Base-by-base conservation (phyloP, 1,140 invertebrate species). In the Lycorma delicatula region DNA sequence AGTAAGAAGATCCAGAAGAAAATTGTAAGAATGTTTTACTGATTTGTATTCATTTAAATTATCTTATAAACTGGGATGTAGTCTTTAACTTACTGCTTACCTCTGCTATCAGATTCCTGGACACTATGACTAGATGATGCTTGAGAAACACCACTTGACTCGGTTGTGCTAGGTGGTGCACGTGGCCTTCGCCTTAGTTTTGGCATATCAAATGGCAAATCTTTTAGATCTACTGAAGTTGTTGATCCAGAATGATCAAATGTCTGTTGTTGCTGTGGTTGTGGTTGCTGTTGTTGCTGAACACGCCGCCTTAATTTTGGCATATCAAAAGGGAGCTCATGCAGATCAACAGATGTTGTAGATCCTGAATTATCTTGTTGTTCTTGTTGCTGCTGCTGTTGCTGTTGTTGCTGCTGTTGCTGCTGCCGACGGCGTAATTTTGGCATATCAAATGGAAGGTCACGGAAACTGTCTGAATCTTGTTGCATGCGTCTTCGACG, bases 391-490 rank as follows among this genome's bases (percentile, higher is more conserved):
- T 51, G 41, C 46, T 27, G 47, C 27, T 38, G 49, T 9, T 22
- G 26, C 23, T 55, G 26, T 47, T 54, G 62, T 59, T 86, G 78
- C 47, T 88, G 77, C 29, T 47, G 54, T 9, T 23, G 28, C 25
- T 54, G 31, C 41, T 56, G 60, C 59, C 86, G 78, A 46, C 89
- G 77, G 41, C 87, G 74, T 51, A 92, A 70, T 68, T 93, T 93
- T n/a, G 89, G 89, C 87, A 91, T 91, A 62, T 92, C 89, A 64
- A 91, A 92, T 0, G 89, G 89, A 56, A 91, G 75, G 72, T 89
- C 85, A 88, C 74, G 64, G 87, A 84, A 16, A 75, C 73, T 22
- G n/a, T 13, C 41, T 13, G 41, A 38, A 7, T 22, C 41, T 44
- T 44, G 41, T 13, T 44, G 41, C 41, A 44, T 5, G 16, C 41